These are phyloP conservation scores for Rotaria sp. DNA, from an alignment of 2,888 invertebrate species.

Conservation along the genomic window DNA sequence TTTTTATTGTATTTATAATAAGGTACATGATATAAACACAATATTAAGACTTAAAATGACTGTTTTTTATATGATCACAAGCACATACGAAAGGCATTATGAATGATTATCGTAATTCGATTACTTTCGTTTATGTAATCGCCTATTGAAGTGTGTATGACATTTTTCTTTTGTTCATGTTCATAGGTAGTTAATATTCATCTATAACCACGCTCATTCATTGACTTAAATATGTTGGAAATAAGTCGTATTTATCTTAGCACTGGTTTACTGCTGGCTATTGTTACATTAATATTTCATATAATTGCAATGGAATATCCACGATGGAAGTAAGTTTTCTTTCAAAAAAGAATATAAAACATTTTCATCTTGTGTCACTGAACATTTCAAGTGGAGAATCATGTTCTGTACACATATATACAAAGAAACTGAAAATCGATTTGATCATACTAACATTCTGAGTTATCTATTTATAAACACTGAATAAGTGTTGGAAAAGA, in stretches of 20 bases:
- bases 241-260: not conserved
- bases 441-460: no score
- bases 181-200: not conserved
- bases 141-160: not conserved
- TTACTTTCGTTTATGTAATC: not conserved
- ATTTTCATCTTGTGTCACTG: not conserved
- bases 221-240: not conserved
- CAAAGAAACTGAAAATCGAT: no score
- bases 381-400: not conserved
- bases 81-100: not conserved
- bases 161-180: not conserved
- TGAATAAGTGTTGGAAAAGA: no score
- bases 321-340: constrained; percentile 6
- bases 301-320: not conserved
- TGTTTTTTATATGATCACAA: not conserved
- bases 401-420: no score
- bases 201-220: not conserved
- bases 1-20: not conserved
- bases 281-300: constrained; percentile 6
- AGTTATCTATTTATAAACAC: no score
- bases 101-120: not conserved
- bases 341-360: not conserved
- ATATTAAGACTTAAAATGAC: not conserved
- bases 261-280: not conserved
- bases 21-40: not conserved